phyloP scores from a whole-genome alignment of 2,797 vertebrate species.

The Catamblyrhynchus diadema region DNA sequence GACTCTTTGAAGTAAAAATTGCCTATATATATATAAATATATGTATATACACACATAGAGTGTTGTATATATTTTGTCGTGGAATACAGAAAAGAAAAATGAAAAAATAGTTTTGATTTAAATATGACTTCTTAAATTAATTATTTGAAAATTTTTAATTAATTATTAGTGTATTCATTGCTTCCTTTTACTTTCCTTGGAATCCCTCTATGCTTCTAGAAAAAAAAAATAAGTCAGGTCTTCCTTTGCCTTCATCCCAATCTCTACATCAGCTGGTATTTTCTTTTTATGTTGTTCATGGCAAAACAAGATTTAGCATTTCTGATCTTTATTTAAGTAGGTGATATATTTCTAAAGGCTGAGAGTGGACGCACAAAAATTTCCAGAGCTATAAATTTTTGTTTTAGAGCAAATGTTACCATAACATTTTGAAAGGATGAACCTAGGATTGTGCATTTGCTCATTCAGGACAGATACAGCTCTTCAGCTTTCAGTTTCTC shows the following conservation, averaged over 20 bases:
- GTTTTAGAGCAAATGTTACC: background rate
- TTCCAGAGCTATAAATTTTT: background rate
- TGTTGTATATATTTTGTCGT: background rate
- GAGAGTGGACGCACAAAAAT: background rate
- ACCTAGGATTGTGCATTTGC: background rate
- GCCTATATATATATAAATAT: too few species aligned
- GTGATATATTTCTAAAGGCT: background rate
- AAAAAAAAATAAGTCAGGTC: background rate
- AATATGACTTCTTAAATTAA: background rate
- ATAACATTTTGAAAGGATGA: background rate
- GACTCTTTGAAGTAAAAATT: background rate
- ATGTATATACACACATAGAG: background rate
- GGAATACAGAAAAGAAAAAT: background rate
- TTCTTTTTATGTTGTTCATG: background rate
- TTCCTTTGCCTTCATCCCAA: background rate
- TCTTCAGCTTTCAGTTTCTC: background rate
- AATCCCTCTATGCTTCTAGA: background rate
- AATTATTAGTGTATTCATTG: background rate
- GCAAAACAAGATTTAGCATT: background rate
- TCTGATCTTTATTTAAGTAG: background rate
- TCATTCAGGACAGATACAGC: background rate
- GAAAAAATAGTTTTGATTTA: conserved; percentile 27
- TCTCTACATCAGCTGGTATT: background rate
- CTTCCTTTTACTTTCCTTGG: background rate
- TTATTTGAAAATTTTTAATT: background rate